Percentiles rank a stretch among this genome's conserved stretches.
phyloP scores from a whole-genome alignment of 2,888 invertebrate species.

The Sesamia inferens region DNA sequence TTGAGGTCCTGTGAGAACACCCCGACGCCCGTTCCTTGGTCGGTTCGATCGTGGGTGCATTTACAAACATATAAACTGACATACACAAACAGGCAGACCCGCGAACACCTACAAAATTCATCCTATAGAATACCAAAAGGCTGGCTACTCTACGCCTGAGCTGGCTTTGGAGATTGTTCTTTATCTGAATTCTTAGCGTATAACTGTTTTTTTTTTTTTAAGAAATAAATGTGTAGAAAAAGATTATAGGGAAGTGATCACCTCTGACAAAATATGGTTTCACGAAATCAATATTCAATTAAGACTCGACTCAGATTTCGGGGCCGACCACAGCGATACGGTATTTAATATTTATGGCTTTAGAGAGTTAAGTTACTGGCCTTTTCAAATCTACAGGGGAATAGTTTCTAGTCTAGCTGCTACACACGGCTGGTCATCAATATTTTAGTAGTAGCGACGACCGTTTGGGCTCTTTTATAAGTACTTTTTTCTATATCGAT shows the following conservation, averaged over 20 bases:
- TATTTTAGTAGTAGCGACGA: slow-evolving; percentile 16
- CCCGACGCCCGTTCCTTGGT: too few species aligned
- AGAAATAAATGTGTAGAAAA: not conserved
- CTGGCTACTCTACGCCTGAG: too few species aligned
- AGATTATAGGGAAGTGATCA: slow-evolving; percentile 10
- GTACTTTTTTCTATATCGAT: not conserved
- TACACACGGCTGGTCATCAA: slow-evolving; percentile 16
- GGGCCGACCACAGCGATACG: slow-evolving; percentile 5
- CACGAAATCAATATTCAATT: slow-evolving; percentile 56
- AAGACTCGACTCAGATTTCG: slow-evolving; percentile 40
- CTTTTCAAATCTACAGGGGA: slow-evolving; percentile 19
- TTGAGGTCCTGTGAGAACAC: too few species aligned
- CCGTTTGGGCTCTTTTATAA: not conserved
- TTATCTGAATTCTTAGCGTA: too few species aligned
- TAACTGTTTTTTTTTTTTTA: too few species aligned
- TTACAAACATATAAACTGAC: too few species aligned
- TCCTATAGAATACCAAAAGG: too few species aligned
- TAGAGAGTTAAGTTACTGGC: slow-evolving; percentile 33
- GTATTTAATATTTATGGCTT: slow-evolving; percentile 49
- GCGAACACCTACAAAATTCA: too few species aligned
- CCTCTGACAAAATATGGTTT: slow-evolving; percentile 34
- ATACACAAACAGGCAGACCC: too few species aligned
- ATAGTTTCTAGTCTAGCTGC: slow-evolving; percentile 7
- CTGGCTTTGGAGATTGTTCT: too few species aligned
- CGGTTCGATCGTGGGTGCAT: too few species aligned